Evolutionary conservation across 2,797 vertebrate species (phyloP).

Genomic region (Brachyrhaphis roseni): DNA sequence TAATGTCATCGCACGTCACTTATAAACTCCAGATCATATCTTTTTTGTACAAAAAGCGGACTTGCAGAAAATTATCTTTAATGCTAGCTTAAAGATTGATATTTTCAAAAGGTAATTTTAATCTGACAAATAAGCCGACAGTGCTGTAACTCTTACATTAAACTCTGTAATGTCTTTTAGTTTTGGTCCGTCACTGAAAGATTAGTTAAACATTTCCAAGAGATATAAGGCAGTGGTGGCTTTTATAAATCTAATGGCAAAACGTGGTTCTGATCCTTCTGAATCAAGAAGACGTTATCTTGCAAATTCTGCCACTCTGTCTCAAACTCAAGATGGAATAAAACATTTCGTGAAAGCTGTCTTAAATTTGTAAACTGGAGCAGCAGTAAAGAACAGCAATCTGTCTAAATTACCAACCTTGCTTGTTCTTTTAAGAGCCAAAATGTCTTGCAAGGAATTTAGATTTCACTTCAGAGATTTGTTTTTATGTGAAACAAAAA

Average conservation of each 20-base stretch:
- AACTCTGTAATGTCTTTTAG: background rate
- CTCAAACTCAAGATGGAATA: background rate
- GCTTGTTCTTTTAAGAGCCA: slow-evolving; percentile 5
- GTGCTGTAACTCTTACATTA: too few species aligned
- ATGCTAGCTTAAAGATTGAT: background rate
- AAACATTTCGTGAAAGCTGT: background rate
- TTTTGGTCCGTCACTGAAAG: background rate
- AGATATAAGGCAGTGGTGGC: background rate
- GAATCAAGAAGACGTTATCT: slow-evolving; percentile 52
- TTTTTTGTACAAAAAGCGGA: background rate
- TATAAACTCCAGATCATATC: background rate
- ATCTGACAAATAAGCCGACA: background rate
- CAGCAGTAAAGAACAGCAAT: slow-evolving; percentile 6
- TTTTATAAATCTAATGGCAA: slow-evolving; percentile 20
- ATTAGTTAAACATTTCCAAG: background rate
- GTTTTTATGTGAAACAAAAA: background rate
- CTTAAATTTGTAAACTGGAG: background rate
- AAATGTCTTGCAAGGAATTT: background rate
- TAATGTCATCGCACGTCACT: background rate
- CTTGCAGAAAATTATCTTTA: background rate
- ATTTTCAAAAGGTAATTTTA: background rate
- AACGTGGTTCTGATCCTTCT: slow-evolving; percentile 58
- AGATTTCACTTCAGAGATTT: slow-evolving; percentile 10
- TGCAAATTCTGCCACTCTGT: background rate
- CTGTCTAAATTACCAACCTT: slow-evolving; percentile 12